Percentiles rank a stretch among this genome's conserved stretches.
Evolutionary conservation across 2,113 vertebrate genomes (phyloP).

Genomic region (Anoura caudifer): DNA sequence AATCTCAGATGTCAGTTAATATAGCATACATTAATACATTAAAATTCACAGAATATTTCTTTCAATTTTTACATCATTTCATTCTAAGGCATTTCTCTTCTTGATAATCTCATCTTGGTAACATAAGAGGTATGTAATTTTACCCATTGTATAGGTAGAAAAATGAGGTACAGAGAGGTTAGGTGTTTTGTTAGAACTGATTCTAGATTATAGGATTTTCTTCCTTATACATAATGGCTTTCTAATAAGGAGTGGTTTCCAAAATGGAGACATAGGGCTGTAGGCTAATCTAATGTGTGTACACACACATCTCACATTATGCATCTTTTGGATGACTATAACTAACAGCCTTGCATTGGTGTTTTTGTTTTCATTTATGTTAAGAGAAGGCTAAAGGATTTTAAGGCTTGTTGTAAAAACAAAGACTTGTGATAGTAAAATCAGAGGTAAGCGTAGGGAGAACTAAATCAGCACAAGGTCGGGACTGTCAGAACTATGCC

Average conservation of each 20-base stretch:
- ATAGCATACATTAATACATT: not conserved
- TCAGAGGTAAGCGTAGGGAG: not conserved
- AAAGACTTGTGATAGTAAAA: not conserved
- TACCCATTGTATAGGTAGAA: not conserved
- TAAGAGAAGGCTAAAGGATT: not conserved
- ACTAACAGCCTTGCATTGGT: not conserved
- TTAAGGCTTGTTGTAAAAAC: not conserved
- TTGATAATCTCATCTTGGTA: not conserved
- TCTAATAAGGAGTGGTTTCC: not conserved
- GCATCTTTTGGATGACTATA: not conserved
- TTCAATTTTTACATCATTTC: constrained; percentile 19
- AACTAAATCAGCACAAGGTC: not conserved
- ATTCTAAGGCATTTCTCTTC: not conserved
- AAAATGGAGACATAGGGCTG: not conserved
- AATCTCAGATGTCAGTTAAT: not conserved
- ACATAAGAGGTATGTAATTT: not conserved
- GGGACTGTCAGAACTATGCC: not conserved
- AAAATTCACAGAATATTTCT: not conserved
- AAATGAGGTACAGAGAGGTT: not conserved
- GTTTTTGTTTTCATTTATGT: not conserved
- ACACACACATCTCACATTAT: not conserved
- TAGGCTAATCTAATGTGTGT: not conserved
- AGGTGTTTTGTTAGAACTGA: not conserved
- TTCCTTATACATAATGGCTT: not conserved
- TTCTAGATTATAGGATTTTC: not conserved